Evolutionary conservation across 2,797 vertebrate species (phyloP).

Genomic region (Eupleurogrammus muticus): DNA sequence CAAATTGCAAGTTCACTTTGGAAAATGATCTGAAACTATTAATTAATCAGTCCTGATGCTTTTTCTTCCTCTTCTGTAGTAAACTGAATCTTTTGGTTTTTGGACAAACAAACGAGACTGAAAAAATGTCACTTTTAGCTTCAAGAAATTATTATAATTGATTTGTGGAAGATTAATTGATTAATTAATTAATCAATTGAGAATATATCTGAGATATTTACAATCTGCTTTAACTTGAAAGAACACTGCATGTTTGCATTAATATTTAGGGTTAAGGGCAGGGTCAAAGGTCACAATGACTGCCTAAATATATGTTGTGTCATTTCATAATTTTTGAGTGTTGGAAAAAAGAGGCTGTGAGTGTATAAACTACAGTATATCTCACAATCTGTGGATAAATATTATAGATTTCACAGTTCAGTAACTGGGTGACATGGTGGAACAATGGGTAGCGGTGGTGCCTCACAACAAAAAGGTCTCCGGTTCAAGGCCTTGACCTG

Average conservation of each 20-base stretch:
- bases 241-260: not conserved
- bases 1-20: not conserved
- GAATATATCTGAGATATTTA: not conserved
- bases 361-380: slow-evolving; percentile 4
- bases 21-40: not conserved
- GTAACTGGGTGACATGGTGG: no score
- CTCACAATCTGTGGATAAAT: slow-evolving; percentile 27
- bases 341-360: not conserved
- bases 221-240: not conserved
- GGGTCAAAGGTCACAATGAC: slow-evolving; percentile 2
- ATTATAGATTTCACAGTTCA: not conserved
- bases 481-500: no score
- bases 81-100: not conserved
- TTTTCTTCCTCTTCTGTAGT: not conserved
- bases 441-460: no score
- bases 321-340: slow-evolving; percentile 3
- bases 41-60: not conserved
- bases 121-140: no score
- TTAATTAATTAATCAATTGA: not conserved
- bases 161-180: not conserved
- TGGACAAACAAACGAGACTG: no score
- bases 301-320: slow-evolving; percentile 23
- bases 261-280: not conserved
- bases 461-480: no score
- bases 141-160: not conserved